Conservation (phyloP, 2,797 vertebrate species). For the Anguilla obscura region DNA sequence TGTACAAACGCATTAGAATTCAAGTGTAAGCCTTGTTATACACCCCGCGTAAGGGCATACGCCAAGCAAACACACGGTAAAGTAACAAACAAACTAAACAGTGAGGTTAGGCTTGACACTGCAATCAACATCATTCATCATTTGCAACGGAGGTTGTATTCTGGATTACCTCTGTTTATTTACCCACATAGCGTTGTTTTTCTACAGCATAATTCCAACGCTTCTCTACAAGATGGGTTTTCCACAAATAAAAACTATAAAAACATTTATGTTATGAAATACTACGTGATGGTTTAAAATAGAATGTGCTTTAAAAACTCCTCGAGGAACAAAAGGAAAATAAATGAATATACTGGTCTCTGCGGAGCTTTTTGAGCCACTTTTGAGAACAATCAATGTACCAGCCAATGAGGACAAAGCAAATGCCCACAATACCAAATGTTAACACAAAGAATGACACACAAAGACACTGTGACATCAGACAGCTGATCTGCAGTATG, state of each 20-base stretch:
- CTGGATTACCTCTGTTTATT: not conserved
- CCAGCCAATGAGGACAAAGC: not conserved
- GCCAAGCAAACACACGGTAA: not conserved
- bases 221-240: not conserved
- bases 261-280: not conserved
- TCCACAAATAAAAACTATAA: not conserved
- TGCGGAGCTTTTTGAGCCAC: not conserved
- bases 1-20: not conserved
- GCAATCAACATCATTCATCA: not conserved
- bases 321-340: not conserved
- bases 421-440: not conserved
- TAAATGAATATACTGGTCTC: not conserved
- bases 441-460: not conserved
- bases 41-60: not conserved
- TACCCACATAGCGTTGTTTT: not conserved
- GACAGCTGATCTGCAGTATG: not conserved
- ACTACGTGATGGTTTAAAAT: not conserved
- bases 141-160: not conserved
- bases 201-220: not conserved
- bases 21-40: not conserved
- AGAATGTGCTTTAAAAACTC: not conserved
- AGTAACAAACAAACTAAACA: not conserved
- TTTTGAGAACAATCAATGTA: not conserved
- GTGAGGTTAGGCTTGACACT: not conserved
- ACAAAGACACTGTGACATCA: not conserved